Percentiles rank a stretch among this genome's conserved stretches.
phyloP scores from a whole-genome alignment of 2,113 vertebrate species.

The Calidris pugnax region DNA sequence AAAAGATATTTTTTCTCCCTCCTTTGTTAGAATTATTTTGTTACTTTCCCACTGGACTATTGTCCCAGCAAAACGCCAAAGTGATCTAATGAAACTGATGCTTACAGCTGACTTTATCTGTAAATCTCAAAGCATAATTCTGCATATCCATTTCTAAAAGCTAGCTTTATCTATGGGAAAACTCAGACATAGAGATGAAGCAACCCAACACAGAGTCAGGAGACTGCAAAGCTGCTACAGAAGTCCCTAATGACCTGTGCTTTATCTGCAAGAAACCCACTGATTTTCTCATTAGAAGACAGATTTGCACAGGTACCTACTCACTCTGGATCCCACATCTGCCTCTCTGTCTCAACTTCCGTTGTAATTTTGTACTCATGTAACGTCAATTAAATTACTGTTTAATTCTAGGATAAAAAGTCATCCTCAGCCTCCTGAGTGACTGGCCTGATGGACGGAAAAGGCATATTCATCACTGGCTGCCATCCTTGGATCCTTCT shows the following conservation, averaged over 20 bases:
- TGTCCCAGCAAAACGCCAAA: background rate
- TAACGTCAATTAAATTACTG: background rate
- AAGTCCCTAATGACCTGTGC: background rate
- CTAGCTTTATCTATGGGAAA: background rate
- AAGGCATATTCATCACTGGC: background rate
- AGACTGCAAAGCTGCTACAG: background rate
- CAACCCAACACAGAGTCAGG: background rate
- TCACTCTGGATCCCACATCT: background rate
- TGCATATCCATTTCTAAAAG: background rate
- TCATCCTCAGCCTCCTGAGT: background rate
- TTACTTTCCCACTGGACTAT: background rate
- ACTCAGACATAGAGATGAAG: background rate
- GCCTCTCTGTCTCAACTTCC: background rate
- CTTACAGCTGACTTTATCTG: background rate
- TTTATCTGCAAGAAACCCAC: background rate
- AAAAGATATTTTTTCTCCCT: background rate
- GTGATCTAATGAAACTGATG: background rate
- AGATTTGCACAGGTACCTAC: background rate
- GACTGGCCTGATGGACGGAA: background rate
- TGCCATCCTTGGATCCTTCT: background rate
- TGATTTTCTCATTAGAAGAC: background rate
- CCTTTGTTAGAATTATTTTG: background rate
- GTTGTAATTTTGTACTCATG: accelerated
- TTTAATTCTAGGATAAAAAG: background rate
- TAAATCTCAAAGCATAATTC: background rate